phyloP scores from a whole-genome alignment of 2,113 vertebrate genomes.

The Xenopus borealis region DNA sequence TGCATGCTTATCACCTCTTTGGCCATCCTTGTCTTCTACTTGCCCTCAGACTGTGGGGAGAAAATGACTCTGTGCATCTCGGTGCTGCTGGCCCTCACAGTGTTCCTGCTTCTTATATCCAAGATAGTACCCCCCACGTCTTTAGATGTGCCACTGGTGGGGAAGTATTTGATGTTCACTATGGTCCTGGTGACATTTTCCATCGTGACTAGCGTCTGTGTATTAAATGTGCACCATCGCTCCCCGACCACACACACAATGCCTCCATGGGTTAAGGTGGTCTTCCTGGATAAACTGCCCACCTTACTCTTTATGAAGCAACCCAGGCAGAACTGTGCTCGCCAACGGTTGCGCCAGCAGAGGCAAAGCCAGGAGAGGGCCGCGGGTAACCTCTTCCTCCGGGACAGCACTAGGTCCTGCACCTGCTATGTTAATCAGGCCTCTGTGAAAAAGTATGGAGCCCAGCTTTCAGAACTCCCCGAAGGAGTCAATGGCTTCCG shows the following conservation, averaged over 20 bases:
- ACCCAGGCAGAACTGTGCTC: constrained; percentile 83
- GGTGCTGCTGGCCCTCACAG: constrained; percentile 87
- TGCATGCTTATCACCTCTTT: constrained; percentile 92
- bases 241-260: constrained; percentile 95
- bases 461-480: constrained; percentile 47
- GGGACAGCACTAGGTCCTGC: constrained; percentile 63
- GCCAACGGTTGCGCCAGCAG: constrained; percentile 79
- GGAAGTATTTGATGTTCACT: constrained; percentile 97
- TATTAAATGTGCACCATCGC: constrained; percentile 93
- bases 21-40: constrained; percentile 93
- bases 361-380: constrained; percentile 65
- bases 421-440: constrained; percentile 82
- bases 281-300: constrained; percentile 89
- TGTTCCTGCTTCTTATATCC: constrained; percentile 93
- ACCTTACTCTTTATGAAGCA: constrained; percentile 90
- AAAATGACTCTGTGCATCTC: constrained; percentile 97
- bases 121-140: constrained; percentile 94
- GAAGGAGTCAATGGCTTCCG: constrained; percentile 72
- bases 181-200: constrained; percentile 86
- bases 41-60: constrained; percentile 90
- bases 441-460: constrained; percentile 66
- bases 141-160: constrained; percentile 88
- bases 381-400: constrained; percentile 49
- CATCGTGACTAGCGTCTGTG: constrained; percentile 80
- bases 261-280: constrained; percentile 87